Base-by-base conservation (phyloP, 2,888 invertebrate genomes). In the Odontomyia ornata region DNA sequence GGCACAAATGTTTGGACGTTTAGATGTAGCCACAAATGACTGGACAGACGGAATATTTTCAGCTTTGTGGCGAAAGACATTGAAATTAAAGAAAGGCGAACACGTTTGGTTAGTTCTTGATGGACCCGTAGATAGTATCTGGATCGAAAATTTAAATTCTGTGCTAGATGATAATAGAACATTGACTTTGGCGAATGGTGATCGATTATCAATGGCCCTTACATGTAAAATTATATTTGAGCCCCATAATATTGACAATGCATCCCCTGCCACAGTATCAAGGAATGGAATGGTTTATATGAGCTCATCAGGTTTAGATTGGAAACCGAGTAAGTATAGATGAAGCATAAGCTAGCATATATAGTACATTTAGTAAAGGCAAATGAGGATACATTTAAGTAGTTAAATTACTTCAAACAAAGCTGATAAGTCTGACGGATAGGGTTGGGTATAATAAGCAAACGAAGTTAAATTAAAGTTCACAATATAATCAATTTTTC, bases 11-110 rank as follows among this genome's bases (percentile, higher is more conserved):
- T 98, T 98, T 85, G 98, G 98, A 0, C 91, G 96, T 30, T 88
- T 98, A 25, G 98, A 98, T 84, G 98, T 98, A 0, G 97, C 98
- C 1, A 98, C 98, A 0, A 98, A 98, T 84, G 98, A 98, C 84
- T 98, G 98, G 98, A 98, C 98, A 0, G 98, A 98, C 85, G 98
- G 98, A 5, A 97, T 98, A 83, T 98, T 98, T 87, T 97, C 98
- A 0, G 96, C 98, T 0, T 88, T 98, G 0, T 98, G 98, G 98
- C 90, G 98, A 52, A 96, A 97, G 87, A 97, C 98, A 0, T 89
- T 97, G 1, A 95, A 95, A 87, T 88, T 94, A 0, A 97, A 95
- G 87, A 91, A 93, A 80, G 93, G 91, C 84, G 98, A 98, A 82
- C 91, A 95, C 84, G 91, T 98, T 25, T 98, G 98, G 98, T 87